Evolutionary conservation across 2,797 vertebrate genomes (phyloP).

Genomic region (Muscicapa comitata): DNA sequence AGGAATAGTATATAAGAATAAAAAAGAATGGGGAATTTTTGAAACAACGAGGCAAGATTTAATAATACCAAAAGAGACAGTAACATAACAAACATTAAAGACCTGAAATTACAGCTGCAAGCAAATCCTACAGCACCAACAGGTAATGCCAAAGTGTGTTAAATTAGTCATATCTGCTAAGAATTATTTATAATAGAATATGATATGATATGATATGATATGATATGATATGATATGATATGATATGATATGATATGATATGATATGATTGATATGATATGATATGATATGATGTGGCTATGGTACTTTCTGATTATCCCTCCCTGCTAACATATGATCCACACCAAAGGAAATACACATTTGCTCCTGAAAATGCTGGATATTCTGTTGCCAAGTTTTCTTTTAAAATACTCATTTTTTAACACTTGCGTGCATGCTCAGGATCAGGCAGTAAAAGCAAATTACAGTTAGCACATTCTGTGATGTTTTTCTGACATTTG

Average conservation of each 20-base stretch:
- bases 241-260: not conserved
- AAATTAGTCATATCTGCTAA: not conserved
- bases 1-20: not conserved
- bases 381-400: slow-evolving; percentile 37
- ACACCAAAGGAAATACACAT: not conserved
- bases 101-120: not conserved
- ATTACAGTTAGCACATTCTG: not conserved
- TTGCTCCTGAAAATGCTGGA: not conserved
- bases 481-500: slow-evolving; percentile 43
- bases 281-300: not conserved
- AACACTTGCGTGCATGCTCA: slow-evolving; percentile 9
- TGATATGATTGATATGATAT: too few species aligned
- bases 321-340: not conserved
- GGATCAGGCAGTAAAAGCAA: not conserved
- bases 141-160: not conserved
- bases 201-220: too few species aligned
- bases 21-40: not conserved
- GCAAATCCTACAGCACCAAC: not conserved
- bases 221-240: not conserved
- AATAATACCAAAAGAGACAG: not conserved
- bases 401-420: slow-evolving; percentile 29
- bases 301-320: not conserved
- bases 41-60: not conserved
- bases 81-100: not conserved
- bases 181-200: not conserved